Evolutionary conservation across 1,140 invertebrate species (phyloP).

Genomic region (Colletes gigas): DNA sequence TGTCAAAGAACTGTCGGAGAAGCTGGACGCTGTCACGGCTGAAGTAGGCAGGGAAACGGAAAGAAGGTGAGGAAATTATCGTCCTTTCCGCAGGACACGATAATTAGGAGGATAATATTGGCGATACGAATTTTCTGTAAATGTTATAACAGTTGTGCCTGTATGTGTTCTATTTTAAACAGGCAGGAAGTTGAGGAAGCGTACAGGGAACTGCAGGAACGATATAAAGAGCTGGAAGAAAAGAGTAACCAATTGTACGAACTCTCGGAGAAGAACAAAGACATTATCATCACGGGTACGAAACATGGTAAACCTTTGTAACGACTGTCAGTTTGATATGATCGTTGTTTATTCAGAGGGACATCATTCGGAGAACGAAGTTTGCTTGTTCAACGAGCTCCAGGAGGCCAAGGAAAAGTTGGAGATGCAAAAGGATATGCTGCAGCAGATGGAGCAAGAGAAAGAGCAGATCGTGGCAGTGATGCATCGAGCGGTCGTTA

Average conservation of each 20-base stretch:
- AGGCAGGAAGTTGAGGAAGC: slow-evolving; percentile 50
- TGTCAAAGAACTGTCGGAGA: slow-evolving; percentile 51
- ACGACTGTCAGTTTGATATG: background rate
- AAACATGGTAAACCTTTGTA: background rate
- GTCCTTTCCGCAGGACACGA: background rate
- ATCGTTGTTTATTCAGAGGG: slow-evolving; percentile 42
- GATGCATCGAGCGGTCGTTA: slow-evolving; percentile 64
- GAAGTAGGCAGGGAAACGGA: slow-evolving; percentile 47
- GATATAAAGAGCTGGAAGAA: slow-evolving; percentile 56
- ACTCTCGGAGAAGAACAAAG: slow-evolving; percentile 54
- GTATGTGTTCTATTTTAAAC: slow-evolving; percentile 6
- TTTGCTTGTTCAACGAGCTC: slow-evolving; percentile 65
- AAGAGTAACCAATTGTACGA: slow-evolving; percentile 66
- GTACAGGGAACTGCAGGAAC: slow-evolving; percentile 50
- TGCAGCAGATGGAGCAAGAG: slow-evolving; percentile 52
- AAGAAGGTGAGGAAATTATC: slow-evolving; percentile 44
- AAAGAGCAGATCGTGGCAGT: slow-evolving; percentile 64
- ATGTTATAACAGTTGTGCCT: too few species aligned
- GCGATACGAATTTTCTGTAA: too few species aligned
- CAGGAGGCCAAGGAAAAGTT: slow-evolving; percentile 35
- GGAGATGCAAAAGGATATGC: slow-evolving; percentile 45
- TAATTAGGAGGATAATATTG: background rate
- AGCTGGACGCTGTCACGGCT: slow-evolving; percentile 30
- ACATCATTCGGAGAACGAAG: slow-evolving; percentile 65
- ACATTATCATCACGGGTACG: slow-evolving; percentile 53